A percentile compares a stretch with the other conserved stretches of the same genome.
Evolutionary conservation across 2,888 invertebrate genomes (phyloP).

Genomic region (Agrochola lota): DNA sequence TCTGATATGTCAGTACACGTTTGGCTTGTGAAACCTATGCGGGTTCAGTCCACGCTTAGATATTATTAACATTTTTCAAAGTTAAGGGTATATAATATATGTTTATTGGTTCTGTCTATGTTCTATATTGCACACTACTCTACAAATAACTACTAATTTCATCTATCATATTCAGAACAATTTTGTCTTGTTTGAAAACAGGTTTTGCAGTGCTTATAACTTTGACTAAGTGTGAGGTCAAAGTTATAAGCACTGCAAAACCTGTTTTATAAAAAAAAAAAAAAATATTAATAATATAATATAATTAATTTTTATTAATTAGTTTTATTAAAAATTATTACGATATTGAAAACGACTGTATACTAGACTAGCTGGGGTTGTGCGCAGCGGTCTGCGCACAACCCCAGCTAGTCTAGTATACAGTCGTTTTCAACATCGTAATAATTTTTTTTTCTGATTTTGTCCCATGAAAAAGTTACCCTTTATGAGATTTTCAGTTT

Average conservation of each 20-base stretch:
- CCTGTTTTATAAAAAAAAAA: too few relatives aligned
- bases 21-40: not conserved
- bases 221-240: not conserved
- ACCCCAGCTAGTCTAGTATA: not conserved
- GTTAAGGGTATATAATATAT: not conserved
- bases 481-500: too few relatives aligned
- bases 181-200: not conserved
- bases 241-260: too few relatives aligned
- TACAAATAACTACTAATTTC: too few relatives aligned
- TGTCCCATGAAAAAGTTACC: too few relatives aligned
- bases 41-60: not conserved
- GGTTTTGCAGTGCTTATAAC: not conserved
- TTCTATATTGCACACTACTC: not conserved
- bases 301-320: too few relatives aligned
- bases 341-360: too few relatives aligned
- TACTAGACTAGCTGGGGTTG: too few relatives aligned
- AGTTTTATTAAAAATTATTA: too few relatives aligned
- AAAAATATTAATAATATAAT: too few relatives aligned
- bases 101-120: not conserved
- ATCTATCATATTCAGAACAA: not conserved
- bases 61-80: conserved; percentile 5
- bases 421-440: not conserved
- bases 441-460: too few relatives aligned
- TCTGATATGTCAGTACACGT: not conserved
- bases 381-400: not conserved